Base-by-base conservation (phyloP, 2,797 vertebrate species). In the Pristis pectinata region DNA sequence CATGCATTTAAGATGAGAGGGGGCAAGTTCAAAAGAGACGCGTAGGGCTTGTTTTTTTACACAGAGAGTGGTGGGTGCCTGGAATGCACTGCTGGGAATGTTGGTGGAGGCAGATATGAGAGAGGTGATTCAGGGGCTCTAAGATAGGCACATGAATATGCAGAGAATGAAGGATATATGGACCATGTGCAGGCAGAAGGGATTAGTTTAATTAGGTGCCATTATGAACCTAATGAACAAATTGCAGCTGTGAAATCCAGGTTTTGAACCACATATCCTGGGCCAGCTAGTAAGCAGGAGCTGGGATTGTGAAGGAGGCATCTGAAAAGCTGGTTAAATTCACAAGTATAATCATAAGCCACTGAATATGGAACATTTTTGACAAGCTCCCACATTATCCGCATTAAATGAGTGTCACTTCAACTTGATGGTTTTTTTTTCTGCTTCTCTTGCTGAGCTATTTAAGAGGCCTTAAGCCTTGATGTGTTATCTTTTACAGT, bases 401-500 rank as follows among this genome's bases (percentile, higher is more conserved):
- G 13, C 15, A 74, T 53, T 94, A 10, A 72, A 41, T 34, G 41
- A 3, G 11, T 37, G 27, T 72, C 41, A 74, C 53, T 91, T 49
- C 13, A 74, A 53, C 67, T 30, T 93, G 44, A 34, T 53, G 41
- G 8, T 37, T 30, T 19, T 6, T 44, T 76, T 76, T 53, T 70
- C 64, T 49, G 41, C 1, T 3, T 13, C 30, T 56, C 49, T n/a
- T 93, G 11, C 24, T 93, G 70, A 30, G 24, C 15, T 44, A 15
- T 72, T 67, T 94, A 94, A 11, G 70, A 24, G 83, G 91, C 41
- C 67, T 44, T 44, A 64, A 11, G 37, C 27, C 22, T 6, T 34
- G 15, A 70, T 76, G 44, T 76, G 41, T 94, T 94, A 15, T 93
- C 17, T 94, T 95, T 89, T 94, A 9, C 95, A 99, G 99, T 95